phyloP scores from a whole-genome alignment of 2,113 vertebrate species.

The Tragelaphus strepsiceros region DNA sequence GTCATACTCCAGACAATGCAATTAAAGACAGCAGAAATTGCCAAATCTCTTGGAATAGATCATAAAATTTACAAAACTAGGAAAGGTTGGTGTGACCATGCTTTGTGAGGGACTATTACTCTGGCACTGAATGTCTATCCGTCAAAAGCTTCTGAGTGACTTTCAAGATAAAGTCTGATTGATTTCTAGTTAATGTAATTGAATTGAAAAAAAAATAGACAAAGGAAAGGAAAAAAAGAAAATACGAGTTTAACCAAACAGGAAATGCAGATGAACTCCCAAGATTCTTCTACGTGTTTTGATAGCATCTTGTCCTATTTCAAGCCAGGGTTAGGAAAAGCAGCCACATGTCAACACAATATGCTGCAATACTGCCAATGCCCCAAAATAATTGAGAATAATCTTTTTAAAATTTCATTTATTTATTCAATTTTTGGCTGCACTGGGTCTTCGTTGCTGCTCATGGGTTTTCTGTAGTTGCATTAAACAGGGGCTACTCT shows the following conservation, averaged over 20 bases:
- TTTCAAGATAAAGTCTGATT: slow-evolving; percentile 30
- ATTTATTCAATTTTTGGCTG: neutral
- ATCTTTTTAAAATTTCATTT: neutral
- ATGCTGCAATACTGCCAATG: neutral
- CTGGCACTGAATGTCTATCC: slow-evolving; percentile 21
- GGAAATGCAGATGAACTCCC: neutral
- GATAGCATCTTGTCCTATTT: slow-evolving; percentile 10
- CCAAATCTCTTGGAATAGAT: slow-evolving; percentile 63
- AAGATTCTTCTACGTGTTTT: slow-evolving; percentile 5
- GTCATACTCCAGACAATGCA: slow-evolving; percentile 47
- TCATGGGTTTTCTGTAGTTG: neutral
- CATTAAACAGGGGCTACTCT: neutral
- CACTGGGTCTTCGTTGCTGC: neutral
- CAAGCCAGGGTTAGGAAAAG: slow-evolving; percentile 1
- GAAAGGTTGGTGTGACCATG: slow-evolving; percentile 43
- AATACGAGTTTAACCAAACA: slow-evolving; percentile 13
- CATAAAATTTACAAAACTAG: slow-evolving; percentile 26
- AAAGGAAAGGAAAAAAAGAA: neutral
- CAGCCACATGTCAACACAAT: neutral
- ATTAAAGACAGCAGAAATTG: slow-evolving; percentile 57
- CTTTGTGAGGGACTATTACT: slow-evolving; percentile 15
- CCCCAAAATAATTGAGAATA: neutral
- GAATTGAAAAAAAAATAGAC: neutral
- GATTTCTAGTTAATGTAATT: slow-evolving; percentile 49
- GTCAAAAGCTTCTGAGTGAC: slow-evolving; percentile 38